Conservation (phyloP, 2,113 vertebrate species). For the Nothobranchius kuhntae region DNA sequence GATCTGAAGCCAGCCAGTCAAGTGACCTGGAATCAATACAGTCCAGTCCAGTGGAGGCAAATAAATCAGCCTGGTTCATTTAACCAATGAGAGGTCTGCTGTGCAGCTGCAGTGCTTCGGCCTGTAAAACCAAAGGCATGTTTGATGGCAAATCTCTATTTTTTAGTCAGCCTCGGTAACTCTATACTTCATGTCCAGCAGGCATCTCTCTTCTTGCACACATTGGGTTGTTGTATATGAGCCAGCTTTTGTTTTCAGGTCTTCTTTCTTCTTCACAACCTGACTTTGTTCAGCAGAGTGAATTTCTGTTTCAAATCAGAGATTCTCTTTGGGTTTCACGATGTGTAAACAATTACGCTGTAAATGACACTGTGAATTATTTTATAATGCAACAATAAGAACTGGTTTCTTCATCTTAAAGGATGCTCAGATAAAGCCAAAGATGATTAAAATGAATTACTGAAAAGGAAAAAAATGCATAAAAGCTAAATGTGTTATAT, state of each 20-base stretch:
- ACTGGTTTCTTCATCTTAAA: no score
- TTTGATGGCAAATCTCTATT: conserved; percentile 53
- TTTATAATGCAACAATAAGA: no score
- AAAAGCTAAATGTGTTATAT: not conserved
- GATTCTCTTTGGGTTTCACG: conserved; percentile 11
- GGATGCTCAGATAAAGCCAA: not conserved
- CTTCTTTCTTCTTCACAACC: conserved; percentile 7
- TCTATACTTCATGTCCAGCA: conserved; percentile 11
- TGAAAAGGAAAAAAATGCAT: not conserved
- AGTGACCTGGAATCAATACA: conserved; percentile 73
- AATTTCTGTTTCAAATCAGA: not conserved
- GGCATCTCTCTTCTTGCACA: conserved; percentile 9
- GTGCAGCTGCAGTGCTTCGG: conserved; percentile 17
- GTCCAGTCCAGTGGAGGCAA: conserved; percentile 57
- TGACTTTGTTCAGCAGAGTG: conserved; percentile 1
- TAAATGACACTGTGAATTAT: not conserved
- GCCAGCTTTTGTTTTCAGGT: not conserved
- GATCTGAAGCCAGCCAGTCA: conserved; percentile 68
- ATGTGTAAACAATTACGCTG: not conserved
- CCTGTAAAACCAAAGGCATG: conserved; percentile 43
- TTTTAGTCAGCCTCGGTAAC: conserved; percentile 24
- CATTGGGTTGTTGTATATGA: conserved; percentile 22
- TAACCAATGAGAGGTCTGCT: conserved; percentile 54
- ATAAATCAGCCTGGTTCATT: conserved; percentile 64
- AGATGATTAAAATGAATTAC: not conserved